A percentile compares a stretch with the other conserved stretches of the same genome.
Conservation (phyloP, 2,888 invertebrate genomes). For the Hirudinaria manillensis region DNA sequence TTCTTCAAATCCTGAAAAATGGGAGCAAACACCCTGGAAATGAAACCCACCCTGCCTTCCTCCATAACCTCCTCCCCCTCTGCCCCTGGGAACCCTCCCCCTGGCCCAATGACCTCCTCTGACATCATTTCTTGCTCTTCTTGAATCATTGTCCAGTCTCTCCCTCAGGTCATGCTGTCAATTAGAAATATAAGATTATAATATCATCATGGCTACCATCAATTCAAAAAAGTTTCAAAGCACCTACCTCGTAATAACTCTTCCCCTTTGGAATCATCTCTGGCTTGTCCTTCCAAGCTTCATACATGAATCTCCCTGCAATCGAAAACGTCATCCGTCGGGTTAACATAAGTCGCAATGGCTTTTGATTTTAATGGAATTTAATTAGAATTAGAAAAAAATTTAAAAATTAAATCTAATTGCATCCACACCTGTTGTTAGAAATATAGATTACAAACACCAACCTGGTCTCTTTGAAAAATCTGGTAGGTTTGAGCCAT, state of each 20-base stretch:
- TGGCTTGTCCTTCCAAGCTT: conserved; percentile 46
- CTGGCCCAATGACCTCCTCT: conserved; percentile 19
- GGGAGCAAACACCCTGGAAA: neutral
- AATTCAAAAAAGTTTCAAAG: too few species aligned
- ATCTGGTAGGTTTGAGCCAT: conserved; percentile 22
- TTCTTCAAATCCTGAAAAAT: too few species aligned
- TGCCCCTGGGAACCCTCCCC: conserved; percentile 17
- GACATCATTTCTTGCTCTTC: conserved; percentile 1
- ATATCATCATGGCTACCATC: too few species aligned
- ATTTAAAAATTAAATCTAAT: too few species aligned
- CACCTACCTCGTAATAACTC: conserved; percentile 46
- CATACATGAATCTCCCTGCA: conserved; percentile 41
- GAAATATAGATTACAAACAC: conserved; percentile 39
- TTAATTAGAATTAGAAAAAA: too few species aligned
- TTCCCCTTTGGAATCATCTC: conserved; percentile 45
- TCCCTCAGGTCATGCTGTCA: neutral
- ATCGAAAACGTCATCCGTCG: too few species aligned
- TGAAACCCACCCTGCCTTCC: conserved; percentile 35
- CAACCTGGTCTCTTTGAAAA: conserved; percentile 31
- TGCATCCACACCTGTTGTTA: too few species aligned
- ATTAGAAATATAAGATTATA: neutral
- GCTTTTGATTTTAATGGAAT: too few species aligned
- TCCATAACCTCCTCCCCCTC: conserved; percentile 29
- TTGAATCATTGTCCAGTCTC: conserved; percentile 4
- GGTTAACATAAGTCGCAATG: too few species aligned